Base-by-base conservation (phyloP, 2,888 invertebrate genomes). In the Pterostichus madidus region DNA sequence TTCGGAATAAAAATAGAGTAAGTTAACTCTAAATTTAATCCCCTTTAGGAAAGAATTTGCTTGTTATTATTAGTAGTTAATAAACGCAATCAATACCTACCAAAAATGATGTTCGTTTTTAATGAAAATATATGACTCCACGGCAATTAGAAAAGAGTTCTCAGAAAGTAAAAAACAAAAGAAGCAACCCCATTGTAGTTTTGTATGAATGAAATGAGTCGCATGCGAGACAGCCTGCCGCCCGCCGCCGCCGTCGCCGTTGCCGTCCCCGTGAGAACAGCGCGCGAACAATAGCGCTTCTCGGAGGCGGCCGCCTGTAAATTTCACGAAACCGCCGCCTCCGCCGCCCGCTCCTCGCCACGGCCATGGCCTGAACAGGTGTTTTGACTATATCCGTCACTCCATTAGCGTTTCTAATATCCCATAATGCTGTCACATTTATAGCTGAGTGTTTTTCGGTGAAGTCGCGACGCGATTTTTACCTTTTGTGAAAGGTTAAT, bases 321-420 rank as follows among this genome's bases (percentile, higher is more conserved):
- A 56, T 56, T 56, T 56, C 24, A 17, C 56, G 56, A 56, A 56
- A 5, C 24, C 24, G 17, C 56, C 56, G 56, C 56, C 56, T 4
- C 56, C 24, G 56, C 56, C 24, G 56, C 24, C 24, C 24, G 24
- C 24, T 24, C 24, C 24, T 24, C 24, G 24, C 24, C 24, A 24
- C 24, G 24, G 24, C 24, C 24, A 24, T 3, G 3, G 6, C 44
- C 39, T 13, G 68, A 83, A 84, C 84, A 85, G 85, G 85, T 85
- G 85, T 85, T 84, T 85, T 85, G 85, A 84, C 85, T 85, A 83
- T 32, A 80, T 83, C 77, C 77, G 77, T 53, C 52, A 77, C 35
- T 76, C 83, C 83, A 83, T 83, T 83, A 83, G 77, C 83, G 76
- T 64, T 77, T 77, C 83, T 83, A 83, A 83, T 83, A 83, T 52